Evolutionary conservation across 2,888 invertebrate species (phyloP), one percentile per base, ranked within the genome.

Genomic region (Platypus cylindrus): DNA sequence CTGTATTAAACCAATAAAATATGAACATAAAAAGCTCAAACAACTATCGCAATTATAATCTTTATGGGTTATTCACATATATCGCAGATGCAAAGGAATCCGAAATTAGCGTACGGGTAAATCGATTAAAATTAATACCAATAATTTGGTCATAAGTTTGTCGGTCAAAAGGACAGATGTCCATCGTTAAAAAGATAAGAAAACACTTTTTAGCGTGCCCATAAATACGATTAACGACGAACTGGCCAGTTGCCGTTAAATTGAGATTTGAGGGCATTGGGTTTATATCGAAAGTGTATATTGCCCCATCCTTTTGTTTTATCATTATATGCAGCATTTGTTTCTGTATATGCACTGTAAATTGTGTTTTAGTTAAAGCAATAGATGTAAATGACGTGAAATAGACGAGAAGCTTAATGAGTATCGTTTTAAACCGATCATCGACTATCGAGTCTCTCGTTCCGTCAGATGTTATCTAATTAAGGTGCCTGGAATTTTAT

Each of bases 151-250:
- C 37, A 41, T 46, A 46, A 46, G 45, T 48, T n/a, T 45, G 45
- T 46, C 44, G 36, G 40, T 36, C 36, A 36, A 38, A 36, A 40
- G 43, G 43, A 45, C 43, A 42, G 41, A 39, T 41, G 44, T 45
- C 37, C 40, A 40, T 41, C 44, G 47, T 45, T 41, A 38, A 38
- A n/a, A 38, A 47, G 49, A 49, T 49, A 48, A 49, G 45, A 43
- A 35, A 49, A 49, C 48, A 48, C 36, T 43, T 38, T 43, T 44
- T 42, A 44, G 43, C 44, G 41, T 45, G 41, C 36, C 40, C 40
- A 47, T 48, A 46, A 47, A 49, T 43, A 46, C 42, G 33, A 30
- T 43, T 46, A 46, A 48, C 43, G 48, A 47, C 43, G 44, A 32
- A 40, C 28, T 36, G 46, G 43, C 41, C 42, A 25, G 25, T 39